phyloP scores from a whole-genome alignment of 2,888 invertebrate species.

The Chrysotoxum bicinctum region DNA sequence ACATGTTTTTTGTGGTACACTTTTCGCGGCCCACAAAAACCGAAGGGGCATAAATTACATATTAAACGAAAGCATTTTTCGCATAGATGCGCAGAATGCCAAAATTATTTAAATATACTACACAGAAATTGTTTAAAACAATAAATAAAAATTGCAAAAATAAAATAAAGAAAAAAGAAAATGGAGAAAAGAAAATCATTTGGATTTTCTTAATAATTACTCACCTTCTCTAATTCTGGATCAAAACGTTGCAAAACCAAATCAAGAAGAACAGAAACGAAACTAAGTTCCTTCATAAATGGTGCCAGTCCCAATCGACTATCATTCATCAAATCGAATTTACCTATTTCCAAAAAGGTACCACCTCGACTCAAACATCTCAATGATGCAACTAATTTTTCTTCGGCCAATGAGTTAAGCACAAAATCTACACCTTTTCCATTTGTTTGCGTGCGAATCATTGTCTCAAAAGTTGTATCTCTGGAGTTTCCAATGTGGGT shows the following conservation, averaged over 20 bases:
- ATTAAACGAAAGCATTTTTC: too few relatives aligned
- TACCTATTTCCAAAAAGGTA: slow-evolving; percentile 92
- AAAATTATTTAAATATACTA: too few relatives aligned
- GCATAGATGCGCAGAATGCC: too few relatives aligned
- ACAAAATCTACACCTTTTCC: slow-evolving; percentile 96
- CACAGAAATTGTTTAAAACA: too few relatives aligned
- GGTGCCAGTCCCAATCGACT: slow-evolving; percentile 85
- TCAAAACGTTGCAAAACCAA: not conserved
- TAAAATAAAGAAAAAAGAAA: too few relatives aligned
- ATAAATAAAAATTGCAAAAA: too few relatives aligned
- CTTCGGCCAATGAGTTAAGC: slow-evolving; percentile 94
- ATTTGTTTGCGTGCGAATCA: slow-evolving; percentile 90
- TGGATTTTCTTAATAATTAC: too few relatives aligned
- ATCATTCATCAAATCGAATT: slow-evolving; percentile 89
- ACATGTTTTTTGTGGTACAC: too few relatives aligned
- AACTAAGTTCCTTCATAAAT: slow-evolving; percentile 88
- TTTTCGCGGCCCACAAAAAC: too few relatives aligned
- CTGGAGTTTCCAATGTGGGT: slow-evolving; percentile 93
- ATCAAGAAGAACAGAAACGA: slow-evolving; percentile 91
- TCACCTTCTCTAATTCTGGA: slow-evolving; percentile 4
- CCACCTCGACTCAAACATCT: slow-evolving; percentile 85
- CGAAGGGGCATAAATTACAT: too few relatives aligned
- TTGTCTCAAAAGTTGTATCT: slow-evolving; percentile 92
- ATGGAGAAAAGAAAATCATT: too few relatives aligned
- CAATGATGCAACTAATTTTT: slow-evolving; percentile 90